These are phyloP conservation scores for Taphrorychus bicolor DNA, from an alignment of 2,888 invertebrate species.

Conservation along the genomic window DNA sequence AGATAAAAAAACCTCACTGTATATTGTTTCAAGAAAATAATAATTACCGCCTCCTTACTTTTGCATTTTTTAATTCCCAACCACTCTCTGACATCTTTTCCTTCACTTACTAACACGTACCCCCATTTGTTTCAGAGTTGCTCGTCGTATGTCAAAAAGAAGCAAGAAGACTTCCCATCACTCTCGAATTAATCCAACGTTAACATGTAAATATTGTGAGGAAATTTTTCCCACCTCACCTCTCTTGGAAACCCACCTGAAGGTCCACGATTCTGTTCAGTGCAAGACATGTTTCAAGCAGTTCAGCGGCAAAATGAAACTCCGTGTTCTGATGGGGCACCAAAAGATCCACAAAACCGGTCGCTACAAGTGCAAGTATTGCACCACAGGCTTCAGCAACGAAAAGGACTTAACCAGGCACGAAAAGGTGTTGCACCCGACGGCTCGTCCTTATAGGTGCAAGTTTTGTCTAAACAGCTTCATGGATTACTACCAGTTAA, in stretches of 20 bases:
- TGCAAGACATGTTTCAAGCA: neutral
- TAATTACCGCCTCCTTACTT: too few relatives aligned
- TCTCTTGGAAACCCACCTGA: neutral
- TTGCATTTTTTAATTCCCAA: too few relatives aligned
- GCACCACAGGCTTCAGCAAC: neutral
- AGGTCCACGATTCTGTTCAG: neutral
- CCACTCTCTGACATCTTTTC: too few relatives aligned
- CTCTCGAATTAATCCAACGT: neutral
- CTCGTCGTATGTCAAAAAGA: too few relatives aligned
- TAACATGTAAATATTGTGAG: neutral
- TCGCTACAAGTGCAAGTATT: neutral
- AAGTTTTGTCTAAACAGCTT: neutral
- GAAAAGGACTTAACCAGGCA: neutral
- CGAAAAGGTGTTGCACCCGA: too few relatives aligned
- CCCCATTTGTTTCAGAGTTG: too few relatives aligned
- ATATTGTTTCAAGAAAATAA: too few relatives aligned
- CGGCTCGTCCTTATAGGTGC: neutral
- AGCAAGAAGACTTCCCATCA: too few relatives aligned
- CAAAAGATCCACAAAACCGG: neutral
- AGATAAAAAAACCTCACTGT: too few relatives aligned
- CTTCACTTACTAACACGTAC: too few relatives aligned
- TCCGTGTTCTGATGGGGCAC: neutral
- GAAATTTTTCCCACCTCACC: neutral
- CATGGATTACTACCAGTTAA: neutral
- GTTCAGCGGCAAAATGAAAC: neutral